phyloP scores from a whole-genome alignment of 2,888 invertebrate species.

The Habrosyne pyritoides region DNA sequence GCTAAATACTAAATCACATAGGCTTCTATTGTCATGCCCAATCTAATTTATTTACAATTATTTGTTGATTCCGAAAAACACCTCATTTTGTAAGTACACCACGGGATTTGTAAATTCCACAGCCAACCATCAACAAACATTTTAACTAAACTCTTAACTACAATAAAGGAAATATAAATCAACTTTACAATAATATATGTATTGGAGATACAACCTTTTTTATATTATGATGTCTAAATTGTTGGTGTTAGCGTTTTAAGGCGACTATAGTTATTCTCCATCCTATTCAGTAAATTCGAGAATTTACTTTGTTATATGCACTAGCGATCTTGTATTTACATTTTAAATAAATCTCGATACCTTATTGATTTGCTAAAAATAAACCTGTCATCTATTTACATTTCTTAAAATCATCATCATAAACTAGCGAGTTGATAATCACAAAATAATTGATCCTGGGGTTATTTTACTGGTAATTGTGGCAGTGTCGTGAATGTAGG shows the following conservation, averaged over 20 bases:
- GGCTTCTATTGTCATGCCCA: constrained; percentile 45
- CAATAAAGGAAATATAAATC: not conserved
- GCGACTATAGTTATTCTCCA: too few species aligned
- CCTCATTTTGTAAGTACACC: not conserved
- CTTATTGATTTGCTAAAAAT: not conserved
- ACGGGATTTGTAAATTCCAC: constrained; percentile 6
- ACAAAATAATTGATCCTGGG: not conserved
- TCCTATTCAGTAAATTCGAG: not conserved
- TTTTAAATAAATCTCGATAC: not conserved
- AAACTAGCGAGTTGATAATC: too few species aligned
- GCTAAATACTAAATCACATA: constrained; percentile 63
- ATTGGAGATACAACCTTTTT: not conserved
- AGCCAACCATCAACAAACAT: constrained; percentile 8
- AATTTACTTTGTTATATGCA: not conserved
- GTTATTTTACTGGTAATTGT: not conserved
- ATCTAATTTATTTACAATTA: constrained; percentile 20
- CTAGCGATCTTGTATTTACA: not conserved
- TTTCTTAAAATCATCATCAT: too few species aligned
- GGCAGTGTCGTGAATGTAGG: not conserved
- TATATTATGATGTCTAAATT: not conserved
- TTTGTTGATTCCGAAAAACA: not conserved
- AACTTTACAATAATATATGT: not conserved
- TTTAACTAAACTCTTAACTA: not conserved
- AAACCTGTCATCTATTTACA: too few species aligned
- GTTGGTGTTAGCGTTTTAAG: not conserved